Evolutionary conservation across 2,113 vertebrate genomes (phyloP).

Genomic region (Plotosus lineatus): DNA sequence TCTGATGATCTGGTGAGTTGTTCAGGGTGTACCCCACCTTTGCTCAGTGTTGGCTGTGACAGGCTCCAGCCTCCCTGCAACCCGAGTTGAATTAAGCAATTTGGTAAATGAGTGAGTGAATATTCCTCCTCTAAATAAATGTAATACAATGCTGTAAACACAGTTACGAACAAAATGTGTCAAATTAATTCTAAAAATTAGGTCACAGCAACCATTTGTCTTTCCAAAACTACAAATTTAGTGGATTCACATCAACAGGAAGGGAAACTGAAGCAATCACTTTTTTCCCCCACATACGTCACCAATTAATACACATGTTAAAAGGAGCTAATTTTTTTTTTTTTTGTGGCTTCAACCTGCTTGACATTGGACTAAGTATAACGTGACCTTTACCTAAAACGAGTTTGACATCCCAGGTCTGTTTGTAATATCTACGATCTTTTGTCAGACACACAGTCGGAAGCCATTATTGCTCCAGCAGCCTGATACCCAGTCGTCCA

Average conservation of each 20-base stretch:
- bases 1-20: too few species aligned
- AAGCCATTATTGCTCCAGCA: not conserved
- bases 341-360: not conserved
- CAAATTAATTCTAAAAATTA: not conserved
- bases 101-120: not conserved
- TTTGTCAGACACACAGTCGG: not conserved
- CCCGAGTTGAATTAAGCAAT: not conserved
- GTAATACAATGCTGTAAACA: not conserved
- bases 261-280: not conserved
- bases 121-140: not conserved
- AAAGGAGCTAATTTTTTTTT: not conserved
- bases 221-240: not conserved
- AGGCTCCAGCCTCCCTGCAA: too few species aligned
- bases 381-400: not conserved
- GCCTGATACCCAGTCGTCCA: constrained; percentile 22
- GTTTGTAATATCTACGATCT: not conserved
- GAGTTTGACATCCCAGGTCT: constrained; percentile 4
- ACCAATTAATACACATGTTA: not conserved
- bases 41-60: too few species aligned
- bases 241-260: not conserved
- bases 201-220: not conserved
- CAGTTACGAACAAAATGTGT: not conserved
- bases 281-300: not conserved
- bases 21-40: too few species aligned
- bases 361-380: not conserved